Evolutionary conservation across 1,140 invertebrate species (phyloP).

Genomic region (Grapholita molesta): DNA sequence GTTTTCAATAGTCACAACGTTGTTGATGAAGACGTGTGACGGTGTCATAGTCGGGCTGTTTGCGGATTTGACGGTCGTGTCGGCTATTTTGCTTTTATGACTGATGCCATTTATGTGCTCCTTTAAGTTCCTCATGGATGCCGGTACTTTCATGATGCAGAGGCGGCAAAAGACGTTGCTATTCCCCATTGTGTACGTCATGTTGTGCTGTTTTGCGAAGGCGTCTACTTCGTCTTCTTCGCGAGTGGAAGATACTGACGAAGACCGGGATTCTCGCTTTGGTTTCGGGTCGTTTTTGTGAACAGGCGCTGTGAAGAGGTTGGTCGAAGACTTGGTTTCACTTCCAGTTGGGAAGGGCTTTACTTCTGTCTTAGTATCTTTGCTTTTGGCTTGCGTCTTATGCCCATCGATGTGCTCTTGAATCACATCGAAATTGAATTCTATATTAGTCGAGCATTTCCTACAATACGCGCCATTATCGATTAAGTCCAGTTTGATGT

Average conservation of each 20-base stretch:
- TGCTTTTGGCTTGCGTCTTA: slow-evolving; percentile 14
- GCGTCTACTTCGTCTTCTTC: slow-evolving; percentile 3
- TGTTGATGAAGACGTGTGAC: neutral
- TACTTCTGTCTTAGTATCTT: slow-evolving; percentile 19
- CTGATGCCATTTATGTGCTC: neutral
- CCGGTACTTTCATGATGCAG: neutral
- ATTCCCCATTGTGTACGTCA: neutral
- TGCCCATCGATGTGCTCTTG: slow-evolving; percentile 34
- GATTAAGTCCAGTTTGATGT: slow-evolving; percentile 33
- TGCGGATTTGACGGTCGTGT: neutral
- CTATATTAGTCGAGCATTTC: slow-evolving; percentile 29
- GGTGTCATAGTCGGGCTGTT: neutral
- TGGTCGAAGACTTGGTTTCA: neutral
- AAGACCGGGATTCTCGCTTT: neutral
- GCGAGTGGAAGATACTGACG: neutral
- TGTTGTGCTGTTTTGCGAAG: neutral
- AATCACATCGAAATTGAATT: slow-evolving; percentile 26
- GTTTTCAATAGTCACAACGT: neutral
- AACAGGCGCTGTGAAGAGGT: neutral
- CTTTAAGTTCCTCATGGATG: neutral
- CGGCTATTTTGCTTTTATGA: neutral
- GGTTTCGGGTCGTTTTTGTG: neutral
- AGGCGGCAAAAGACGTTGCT: neutral
- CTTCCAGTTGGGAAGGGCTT: neutral
- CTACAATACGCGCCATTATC: slow-evolving; percentile 28